Conservation (phyloP, 2,113 vertebrate genomes). For the Meleagris gallopavo region DNA sequence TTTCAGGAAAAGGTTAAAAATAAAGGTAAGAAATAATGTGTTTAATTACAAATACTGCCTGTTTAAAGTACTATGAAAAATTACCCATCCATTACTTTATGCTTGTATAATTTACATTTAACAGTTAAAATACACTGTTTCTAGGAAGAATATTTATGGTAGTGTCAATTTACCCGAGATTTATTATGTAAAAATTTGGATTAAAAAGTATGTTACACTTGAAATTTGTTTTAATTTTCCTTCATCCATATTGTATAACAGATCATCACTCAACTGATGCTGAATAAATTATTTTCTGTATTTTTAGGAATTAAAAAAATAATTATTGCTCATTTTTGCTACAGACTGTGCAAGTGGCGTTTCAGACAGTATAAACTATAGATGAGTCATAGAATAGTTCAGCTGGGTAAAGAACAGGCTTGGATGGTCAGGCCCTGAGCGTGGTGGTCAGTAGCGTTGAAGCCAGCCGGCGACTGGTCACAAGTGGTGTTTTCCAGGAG, state of each 20-base stretch:
- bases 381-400: background rate
- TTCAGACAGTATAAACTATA: background rate
- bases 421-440: no score
- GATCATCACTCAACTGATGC: background rate
- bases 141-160: background rate
- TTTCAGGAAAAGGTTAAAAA: conserved; percentile 71
- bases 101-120: conserved; percentile 26
- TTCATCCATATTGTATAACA: background rate
- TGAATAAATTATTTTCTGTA: background rate
- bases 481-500: no score
- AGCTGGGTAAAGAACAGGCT: background rate
- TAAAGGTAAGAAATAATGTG: conserved; percentile 65
- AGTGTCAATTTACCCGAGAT: background rate
- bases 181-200: conserved; percentile 3
- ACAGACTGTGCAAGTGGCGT: background rate
- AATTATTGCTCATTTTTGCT: background rate
- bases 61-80: background rate
- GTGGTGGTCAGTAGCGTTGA: no score
- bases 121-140: conserved; percentile 4
- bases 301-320: background rate
- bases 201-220: background rate
- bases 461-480: no score
- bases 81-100: background rate
- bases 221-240: background rate
- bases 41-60: background rate